Conservation (phyloP, 2,113 vertebrate genomes). For the Rousettus leschenaultii region DNA sequence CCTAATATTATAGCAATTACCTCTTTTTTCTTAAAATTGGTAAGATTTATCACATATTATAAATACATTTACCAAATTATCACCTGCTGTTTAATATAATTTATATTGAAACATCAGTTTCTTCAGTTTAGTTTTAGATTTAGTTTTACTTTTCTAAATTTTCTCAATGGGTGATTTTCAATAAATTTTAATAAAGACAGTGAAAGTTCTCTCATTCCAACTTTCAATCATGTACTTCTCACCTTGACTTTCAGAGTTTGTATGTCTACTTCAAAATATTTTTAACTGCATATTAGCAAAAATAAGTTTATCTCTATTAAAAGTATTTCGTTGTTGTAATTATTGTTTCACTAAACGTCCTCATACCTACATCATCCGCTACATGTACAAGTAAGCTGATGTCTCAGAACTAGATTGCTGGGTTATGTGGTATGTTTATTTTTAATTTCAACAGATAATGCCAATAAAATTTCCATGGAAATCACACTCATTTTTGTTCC, state of each 20-base stretch:
- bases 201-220: too few relatives aligned
- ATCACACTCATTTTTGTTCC: neutral
- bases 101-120: neutral
- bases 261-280: neutral
- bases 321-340: neutral
- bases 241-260: too few relatives aligned
- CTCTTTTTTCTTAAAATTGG: neutral
- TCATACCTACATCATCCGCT: neutral
- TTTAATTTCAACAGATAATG: neutral
- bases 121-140: too few relatives aligned
- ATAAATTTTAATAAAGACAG: too few relatives aligned
- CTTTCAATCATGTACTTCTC: too few relatives aligned
- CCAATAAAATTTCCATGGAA: neutral
- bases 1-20: neutral
- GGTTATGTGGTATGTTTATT: neutral
- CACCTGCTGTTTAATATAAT: neutral
- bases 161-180: too few relatives aligned
- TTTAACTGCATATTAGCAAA: neutral
- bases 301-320: neutral
- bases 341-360: neutral
- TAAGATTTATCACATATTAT: neutral
- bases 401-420: neutral
- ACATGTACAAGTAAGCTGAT: neutral
- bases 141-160: too few relatives aligned
- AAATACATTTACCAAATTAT: neutral